Percentiles rank a stretch among this genome's conserved stretches.
Conservation (phyloP, 2,113 vertebrate species). For the Microcebus tavaratra region DNA sequence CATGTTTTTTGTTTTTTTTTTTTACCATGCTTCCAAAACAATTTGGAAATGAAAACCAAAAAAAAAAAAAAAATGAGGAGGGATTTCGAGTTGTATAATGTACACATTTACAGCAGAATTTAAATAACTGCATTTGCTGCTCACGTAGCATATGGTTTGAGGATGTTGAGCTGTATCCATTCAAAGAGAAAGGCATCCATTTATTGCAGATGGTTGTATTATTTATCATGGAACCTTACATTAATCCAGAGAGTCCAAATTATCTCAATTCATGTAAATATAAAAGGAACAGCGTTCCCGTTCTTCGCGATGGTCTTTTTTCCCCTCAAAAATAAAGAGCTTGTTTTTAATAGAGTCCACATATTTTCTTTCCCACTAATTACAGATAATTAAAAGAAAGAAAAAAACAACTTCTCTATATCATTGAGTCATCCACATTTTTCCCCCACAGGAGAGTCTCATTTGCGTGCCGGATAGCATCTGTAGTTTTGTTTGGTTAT, state of each 20-base stretch:
- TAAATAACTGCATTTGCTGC: background rate
- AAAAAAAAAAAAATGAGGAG: background rate
- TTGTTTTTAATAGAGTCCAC: conserved; percentile 59
- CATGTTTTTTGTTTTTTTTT: background rate
- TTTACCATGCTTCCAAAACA: background rate
- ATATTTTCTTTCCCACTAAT: conserved; percentile 58
- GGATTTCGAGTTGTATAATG: background rate
- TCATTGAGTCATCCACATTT: background rate
- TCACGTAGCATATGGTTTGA: background rate
- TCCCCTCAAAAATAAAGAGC: conserved; percentile 18
- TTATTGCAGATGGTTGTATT: conserved; percentile 53
- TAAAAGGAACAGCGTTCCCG: conserved; percentile 44
- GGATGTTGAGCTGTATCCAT: background rate
- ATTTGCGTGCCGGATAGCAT: background rate
- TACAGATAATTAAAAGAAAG: conserved; percentile 15
- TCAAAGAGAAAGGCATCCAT: conserved; percentile 15
- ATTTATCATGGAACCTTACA: background rate
- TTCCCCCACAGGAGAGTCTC: background rate
- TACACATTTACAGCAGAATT: background rate
- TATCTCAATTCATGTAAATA: conserved; percentile 62
- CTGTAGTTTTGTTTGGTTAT: background rate
- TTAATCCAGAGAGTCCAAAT: conserved; percentile 46
- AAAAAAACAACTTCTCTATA: background rate
- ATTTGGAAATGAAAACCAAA: background rate
- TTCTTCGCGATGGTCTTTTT: conserved; percentile 28